Percentiles rank a stretch among this genome's conserved stretches.
phyloP scores from a whole-genome alignment of 2,797 vertebrate genomes.

The Bovichtus variegatus region DNA sequence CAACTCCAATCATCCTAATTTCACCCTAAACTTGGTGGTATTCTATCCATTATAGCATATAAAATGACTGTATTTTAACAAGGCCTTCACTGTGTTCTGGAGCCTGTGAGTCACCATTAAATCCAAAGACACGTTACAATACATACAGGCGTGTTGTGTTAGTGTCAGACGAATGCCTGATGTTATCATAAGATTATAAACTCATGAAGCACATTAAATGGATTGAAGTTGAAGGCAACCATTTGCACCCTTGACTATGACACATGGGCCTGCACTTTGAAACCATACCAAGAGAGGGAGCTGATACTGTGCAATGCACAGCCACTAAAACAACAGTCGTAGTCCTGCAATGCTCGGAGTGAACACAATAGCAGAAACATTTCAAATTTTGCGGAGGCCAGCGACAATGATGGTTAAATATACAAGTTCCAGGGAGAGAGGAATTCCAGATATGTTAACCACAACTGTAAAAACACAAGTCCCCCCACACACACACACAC shows the following conservation, averaged over 20 bases:
- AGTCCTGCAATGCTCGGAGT: slow-evolving; percentile 14
- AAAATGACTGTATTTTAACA: background rate
- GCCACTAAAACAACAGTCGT: slow-evolving; percentile 34
- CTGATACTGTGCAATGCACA: slow-evolving; percentile 19
- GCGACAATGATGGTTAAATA: slow-evolving; percentile 77
- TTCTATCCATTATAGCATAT: background rate
- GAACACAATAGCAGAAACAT: slow-evolving; percentile 57
- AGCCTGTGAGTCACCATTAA: background rate
- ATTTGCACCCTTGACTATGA: background rate
- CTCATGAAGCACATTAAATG: background rate
- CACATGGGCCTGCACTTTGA: slow-evolving; percentile 43
- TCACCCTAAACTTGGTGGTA: background rate
- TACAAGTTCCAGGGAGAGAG: slow-evolving; percentile 68
- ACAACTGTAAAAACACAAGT: slow-evolving; percentile 74
- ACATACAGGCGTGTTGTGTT: background rate
- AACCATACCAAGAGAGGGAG: slow-evolving; percentile 64
- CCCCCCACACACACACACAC: slow-evolving; percentile 39
- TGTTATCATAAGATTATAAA: background rate
- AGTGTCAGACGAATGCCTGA: background rate
- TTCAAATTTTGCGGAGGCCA: slow-evolving; percentile 50
- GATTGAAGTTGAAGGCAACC: background rate
- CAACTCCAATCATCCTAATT: background rate
- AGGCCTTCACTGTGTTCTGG: background rate
- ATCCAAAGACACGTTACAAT: background rate
- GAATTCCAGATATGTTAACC: slow-evolving; percentile 81